Base-by-base conservation (phyloP, 2,797 vertebrate species). In the Poeciliopsis infans region DNA sequence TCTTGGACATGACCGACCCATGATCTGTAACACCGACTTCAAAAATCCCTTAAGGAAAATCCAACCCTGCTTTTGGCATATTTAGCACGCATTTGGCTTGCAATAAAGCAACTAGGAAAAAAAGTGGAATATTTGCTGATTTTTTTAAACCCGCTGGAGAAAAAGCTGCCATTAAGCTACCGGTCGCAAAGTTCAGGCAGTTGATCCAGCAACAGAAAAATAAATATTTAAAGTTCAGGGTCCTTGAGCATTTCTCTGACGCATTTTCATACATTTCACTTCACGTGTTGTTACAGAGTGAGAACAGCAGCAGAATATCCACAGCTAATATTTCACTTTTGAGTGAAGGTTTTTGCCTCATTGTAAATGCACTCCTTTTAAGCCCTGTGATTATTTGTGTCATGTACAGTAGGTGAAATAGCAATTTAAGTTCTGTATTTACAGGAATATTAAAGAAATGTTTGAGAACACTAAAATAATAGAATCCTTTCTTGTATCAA, bases 1-100 rank as follows among this genome's bases (percentile, higher is more conserved):
- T 97, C 92, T 93, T 96, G 85, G 97, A 97, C 79, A 94, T 95
- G 90, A 94, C 95, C 7, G 97, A 98, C 90, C 97, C 97, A n/a
- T 99, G 96, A 96, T 81, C 73, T 87, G 82, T 87, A 46, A 80
- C 51, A 68, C 69, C 73, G 66, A 75, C 0, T 49, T 66, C 75
- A 45, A 79, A 72, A 78, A 72, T 68, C 59, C 49, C 73, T 31
- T 43, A 69, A 43, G 68, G 16, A 70, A 46, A 70, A 45, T 41
- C 15, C 68, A 53, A 79, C 78, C 78, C 59, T 88, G 80, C 86
- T 88, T 85, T 83, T 82, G 83, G 81, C 83, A 78, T 55, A 47
- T 75, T 76, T 85, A 79, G 86, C 79, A 88, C 4, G 20, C 64
- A 89, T 88, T 72, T 78, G 80, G 74, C 36, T 25, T 61, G 69